Evolutionary conservation across 2,113 vertebrate species (phyloP).

Genomic region (Corvus cornix): DNA sequence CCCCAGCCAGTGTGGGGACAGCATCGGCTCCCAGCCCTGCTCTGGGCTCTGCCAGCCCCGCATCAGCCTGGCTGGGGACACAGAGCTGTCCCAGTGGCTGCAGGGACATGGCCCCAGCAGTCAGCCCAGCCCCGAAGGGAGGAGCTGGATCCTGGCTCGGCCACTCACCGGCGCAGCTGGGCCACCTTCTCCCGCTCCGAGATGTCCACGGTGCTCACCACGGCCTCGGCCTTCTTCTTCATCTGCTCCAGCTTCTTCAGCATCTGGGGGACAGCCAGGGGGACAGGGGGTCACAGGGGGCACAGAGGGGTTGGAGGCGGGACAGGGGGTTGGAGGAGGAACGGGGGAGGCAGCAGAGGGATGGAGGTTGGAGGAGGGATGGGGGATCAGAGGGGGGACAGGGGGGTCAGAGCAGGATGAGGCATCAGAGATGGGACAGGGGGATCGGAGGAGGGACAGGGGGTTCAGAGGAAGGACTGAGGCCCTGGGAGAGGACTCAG

Average conservation of each 20-base stretch:
- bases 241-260: constrained; percentile 95
- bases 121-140: not conserved
- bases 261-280: constrained; percentile 71
- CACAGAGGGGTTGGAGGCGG: not conserved
- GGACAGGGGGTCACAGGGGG: not conserved
- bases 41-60: fast-evolving
- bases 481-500: no score
- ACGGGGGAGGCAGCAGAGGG: fast-evolving
- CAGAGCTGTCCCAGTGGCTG: not conserved
- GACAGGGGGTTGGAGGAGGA: fast-evolving
- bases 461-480: no score
- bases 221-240: constrained; percentile 93
- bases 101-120: not conserved
- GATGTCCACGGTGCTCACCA: constrained; percentile 93
- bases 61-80: not conserved
- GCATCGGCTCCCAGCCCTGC: fast-evolving
- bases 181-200: constrained; percentile 92
- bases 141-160: not conserved
- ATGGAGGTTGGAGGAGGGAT: not conserved
- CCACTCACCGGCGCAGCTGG: constrained; percentile 86
- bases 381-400: not conserved
- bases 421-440: no score
- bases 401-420: not conserved
- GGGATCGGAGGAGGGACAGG: fast-evolving
- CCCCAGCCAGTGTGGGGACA: not conserved